Evolutionary conservation across 2,113 vertebrate species (phyloP), one percentile per base, ranked within the genome.

Genomic region (Cyprinodon variegatus): DNA sequence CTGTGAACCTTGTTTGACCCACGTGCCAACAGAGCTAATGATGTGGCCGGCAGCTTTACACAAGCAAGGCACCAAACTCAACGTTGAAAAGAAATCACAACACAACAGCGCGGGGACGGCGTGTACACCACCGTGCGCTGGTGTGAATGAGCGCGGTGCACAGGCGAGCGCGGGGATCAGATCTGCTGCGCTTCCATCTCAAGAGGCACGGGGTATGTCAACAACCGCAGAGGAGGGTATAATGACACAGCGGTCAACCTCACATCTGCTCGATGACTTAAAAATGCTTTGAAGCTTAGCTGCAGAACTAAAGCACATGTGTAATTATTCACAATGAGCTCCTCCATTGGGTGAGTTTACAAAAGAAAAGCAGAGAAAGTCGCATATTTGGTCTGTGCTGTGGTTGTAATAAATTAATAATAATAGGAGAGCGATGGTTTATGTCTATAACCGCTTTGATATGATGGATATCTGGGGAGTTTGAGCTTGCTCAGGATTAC

Each of bases 161-260:
- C 46, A 39, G 53, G 48, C 46, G 73, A 68, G 78, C 70, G 82
- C 17, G 71, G 67, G 68, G 76, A 68, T 37, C 53, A n/a, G 66
- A 46, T 74, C 69, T 40, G 62, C 83, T 82, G 72, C 59, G 80
- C 81, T 68, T 73, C 20, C 76, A 85, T 79, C 82, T 88, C 65
- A 48, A 83, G 65, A 83, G 76, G 72, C 76, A 39, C 4, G 61
- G 70, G 84, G 70, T 82, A 86, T 84, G 85, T 89, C 88, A 89
- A 71, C 82, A 77, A 74, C 74, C 71, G 62, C 61, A 20, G 74
- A 83, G 75, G 85, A 83, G 68, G 73, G 84, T 83, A 87, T 89
- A 86, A 90, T 86, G 85, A 83, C 78, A 88, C 15, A 11, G 87
- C 17, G 87, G 88, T 86, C 84, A 83, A 86, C 88, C 87, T 87